Evolutionary conservation across 35 echinoderm and acorn worm genomes (phyloP), one percentile per base, ranked within the genome.

Genomic region (Hemicentrotus pulcherrimus): DNA sequence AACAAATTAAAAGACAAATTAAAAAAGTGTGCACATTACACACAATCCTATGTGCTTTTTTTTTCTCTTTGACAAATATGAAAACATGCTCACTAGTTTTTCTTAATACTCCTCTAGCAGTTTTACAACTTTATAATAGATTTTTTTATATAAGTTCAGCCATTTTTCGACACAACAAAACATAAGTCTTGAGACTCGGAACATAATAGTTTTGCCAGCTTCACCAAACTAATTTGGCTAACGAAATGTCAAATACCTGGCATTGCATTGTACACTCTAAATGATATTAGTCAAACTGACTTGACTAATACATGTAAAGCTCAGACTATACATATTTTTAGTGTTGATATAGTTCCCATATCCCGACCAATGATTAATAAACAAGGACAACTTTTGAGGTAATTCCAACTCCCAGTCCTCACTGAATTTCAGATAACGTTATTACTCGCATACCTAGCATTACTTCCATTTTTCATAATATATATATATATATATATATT

Each of bases 1-100:
- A 78, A 78, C 65, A 78, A 78, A 78, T 78, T 78, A 78, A 78
- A 78, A 78, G 65, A 78, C 65, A 78, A 78, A 78, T 78, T 78
- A 78, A 78, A 78, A 78, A 78, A 78, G 28, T 78, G 65, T 78
- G 65, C 18, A 78, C 65, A 78, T 78, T 22, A 78, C 65, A 78
- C 65, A 78, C 65, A 78, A 28, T 78, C 65, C 65, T 78, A 78
- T 78, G 65, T 78, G 65, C 65, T 78, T 22, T 78, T 24, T 65
- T 70, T 78, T 78, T 59, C 9, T 78, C 65, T 22, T 28, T 78
- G 65, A 78, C 65, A 78, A 78, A 78, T 59, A 59, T 78, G 65
- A 18, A 78, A 78, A 78, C 65, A 78, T 78, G 19, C 65, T 78
- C 65, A 78, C 65, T 78, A 78, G 22, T 78, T 78, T 24, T 71